Percentiles rank a stretch among this genome's conserved stretches.
Evolutionary conservation across 2,113 vertebrate genomes (phyloP).

Genomic region (Cephalopterus ornatus): DNA sequence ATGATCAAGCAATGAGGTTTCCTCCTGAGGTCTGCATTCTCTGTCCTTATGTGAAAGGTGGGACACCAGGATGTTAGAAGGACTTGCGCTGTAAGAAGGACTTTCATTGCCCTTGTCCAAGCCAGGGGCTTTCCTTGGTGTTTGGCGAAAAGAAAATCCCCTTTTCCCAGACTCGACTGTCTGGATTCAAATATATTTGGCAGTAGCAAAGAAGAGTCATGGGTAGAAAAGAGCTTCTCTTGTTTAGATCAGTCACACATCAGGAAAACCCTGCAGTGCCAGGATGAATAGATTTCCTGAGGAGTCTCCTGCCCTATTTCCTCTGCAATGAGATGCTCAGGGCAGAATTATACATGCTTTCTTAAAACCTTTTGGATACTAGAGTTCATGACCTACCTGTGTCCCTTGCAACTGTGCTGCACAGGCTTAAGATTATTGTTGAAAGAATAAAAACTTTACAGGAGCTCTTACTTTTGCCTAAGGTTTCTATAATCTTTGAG

Average conservation of each 20-base stretch:
- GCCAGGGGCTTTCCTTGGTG: neutral
- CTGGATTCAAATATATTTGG: neutral
- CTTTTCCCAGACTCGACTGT: neutral
- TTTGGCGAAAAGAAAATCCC: neutral
- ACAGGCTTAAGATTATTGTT: neutral
- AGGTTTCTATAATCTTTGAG: neutral
- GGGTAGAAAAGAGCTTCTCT: neutral
- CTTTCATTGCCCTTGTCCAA: neutral
- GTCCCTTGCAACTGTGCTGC: neutral
- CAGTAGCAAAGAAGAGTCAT: accelerated
- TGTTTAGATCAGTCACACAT: neutral
- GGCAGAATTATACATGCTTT: neutral
- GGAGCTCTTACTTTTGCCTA: neutral
- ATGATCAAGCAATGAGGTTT: neutral
- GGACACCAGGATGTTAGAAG: neutral
- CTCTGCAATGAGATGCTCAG: neutral
- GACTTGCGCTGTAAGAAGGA: neutral
- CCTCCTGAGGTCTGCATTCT: neutral
- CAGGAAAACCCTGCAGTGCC: neutral
- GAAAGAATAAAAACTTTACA: neutral
- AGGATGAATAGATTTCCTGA: neutral
- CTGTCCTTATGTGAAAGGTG: neutral
- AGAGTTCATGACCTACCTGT: neutral
- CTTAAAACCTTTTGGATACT: neutral
- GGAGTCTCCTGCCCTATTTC: neutral